These are phyloP conservation scores for Myioborus miniatus DNA, from an alignment of 2,797 vertebrate species.

Conservation along the genomic window DNA sequence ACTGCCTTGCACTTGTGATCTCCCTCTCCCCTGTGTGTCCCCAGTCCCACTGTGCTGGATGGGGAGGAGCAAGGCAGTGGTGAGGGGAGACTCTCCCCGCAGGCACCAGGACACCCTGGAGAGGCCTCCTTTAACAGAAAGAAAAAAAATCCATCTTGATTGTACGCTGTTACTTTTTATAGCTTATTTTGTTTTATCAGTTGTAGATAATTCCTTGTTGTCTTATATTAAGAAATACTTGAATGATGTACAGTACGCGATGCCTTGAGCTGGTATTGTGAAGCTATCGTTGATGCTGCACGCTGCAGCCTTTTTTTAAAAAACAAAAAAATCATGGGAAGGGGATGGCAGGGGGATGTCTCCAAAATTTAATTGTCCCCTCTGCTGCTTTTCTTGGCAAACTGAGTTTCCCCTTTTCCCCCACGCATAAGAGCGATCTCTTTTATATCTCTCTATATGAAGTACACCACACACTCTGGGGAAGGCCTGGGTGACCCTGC, in stretches of 20 bases:
- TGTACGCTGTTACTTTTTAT: conserved; percentile 46
- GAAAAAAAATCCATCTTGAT: conserved; percentile 34
- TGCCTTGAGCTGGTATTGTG: conserved; percentile 51
- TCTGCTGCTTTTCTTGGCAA: not conserved
- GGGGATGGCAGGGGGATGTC: not conserved
- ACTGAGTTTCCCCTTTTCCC: not conserved
- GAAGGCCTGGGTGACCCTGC: not conserved
- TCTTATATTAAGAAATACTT: conserved; percentile 79
- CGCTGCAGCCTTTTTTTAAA: not conserved
- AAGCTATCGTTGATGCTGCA: conserved; percentile 7
- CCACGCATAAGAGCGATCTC: not conserved
- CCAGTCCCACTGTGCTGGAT: rapidly evolving
- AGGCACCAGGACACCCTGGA: not conserved
- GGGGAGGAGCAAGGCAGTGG: not conserved
- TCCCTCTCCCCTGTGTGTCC: not conserved
- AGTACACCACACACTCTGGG: not conserved
- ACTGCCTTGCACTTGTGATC: not conserved
- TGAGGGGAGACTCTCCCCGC: not conserved
- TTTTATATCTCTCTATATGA: not conserved
- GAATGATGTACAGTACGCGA: conserved; percentile 65
- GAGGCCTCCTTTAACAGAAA: not conserved
- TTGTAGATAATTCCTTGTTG: conserved; percentile 68
- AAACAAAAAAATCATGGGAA: not conserved
- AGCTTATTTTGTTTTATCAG: conserved; percentile 44
- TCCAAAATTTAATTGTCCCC: not conserved